Percentiles rank a stretch among this genome's conserved stretches.
Evolutionary conservation across 2,113 vertebrate species (phyloP).

Genomic region (Hymenochirus boettgeri): DNA sequence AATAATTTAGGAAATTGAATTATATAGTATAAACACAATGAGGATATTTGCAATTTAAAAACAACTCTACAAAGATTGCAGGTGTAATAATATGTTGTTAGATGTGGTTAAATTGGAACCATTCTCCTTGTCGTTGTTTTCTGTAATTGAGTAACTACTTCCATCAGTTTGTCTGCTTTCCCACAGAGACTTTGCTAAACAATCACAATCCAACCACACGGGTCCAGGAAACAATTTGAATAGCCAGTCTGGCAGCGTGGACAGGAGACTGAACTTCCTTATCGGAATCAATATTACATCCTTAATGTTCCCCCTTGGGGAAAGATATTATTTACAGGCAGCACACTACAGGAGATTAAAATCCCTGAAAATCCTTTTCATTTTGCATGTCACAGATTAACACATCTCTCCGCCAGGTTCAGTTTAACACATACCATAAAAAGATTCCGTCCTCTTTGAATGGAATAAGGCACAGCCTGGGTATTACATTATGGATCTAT

Average conservation of each 20-base stretch:
- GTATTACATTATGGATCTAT: too few species aligned
- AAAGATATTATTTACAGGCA: constrained; percentile 28
- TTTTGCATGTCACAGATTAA: constrained; percentile 12
- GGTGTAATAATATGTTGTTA: too few species aligned
- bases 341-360: constrained; percentile 13
- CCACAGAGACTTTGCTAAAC: neutral
- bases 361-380: constrained; percentile 13
- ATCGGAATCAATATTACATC: constrained; percentile 32
- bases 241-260: constrained; percentile 10
- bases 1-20: too few species aligned
- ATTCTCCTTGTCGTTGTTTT: too few species aligned
- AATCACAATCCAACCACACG: constrained; percentile 16
- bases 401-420: too few species aligned
- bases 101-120: too few species aligned
- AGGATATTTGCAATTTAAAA: too few species aligned
- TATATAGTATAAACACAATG: too few species aligned
- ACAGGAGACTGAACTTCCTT: constrained; percentile 5
- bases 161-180: constrained; percentile 8
- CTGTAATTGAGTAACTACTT: constrained; percentile 28
- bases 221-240: constrained; percentile 17
- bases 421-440: too few species aligned
- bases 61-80: too few species aligned
- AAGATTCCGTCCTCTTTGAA: constrained; percentile 6
- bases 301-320: constrained; percentile 10
- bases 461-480: too few species aligned